Evolutionary conservation across 2,797 vertebrate genomes (phyloP).

Genomic region (Acanthiza pusilla): DNA sequence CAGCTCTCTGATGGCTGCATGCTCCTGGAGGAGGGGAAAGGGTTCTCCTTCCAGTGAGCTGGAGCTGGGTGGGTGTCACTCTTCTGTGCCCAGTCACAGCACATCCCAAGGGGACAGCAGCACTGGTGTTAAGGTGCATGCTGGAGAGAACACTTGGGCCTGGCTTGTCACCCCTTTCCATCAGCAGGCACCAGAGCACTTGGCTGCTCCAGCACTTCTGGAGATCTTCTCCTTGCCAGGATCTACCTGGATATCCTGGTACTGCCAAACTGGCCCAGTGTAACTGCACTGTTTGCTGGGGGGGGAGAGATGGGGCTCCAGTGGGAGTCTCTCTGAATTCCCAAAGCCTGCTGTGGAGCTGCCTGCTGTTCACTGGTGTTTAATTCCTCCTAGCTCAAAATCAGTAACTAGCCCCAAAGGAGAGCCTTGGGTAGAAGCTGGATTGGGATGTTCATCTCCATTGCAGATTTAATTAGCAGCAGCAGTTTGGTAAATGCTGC

Average conservation of each 20-base stretch:
- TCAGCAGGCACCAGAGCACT: not conserved
- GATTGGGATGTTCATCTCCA: not conserved
- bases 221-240: not conserved
- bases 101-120: not conserved
- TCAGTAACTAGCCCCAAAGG: not conserved
- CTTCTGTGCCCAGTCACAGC: not conserved
- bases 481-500: not conserved
- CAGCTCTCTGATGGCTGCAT: not conserved
- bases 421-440: not conserved
- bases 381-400: not conserved
- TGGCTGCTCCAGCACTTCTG: not conserved
- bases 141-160: rapidly evolving
- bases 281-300: not conserved
- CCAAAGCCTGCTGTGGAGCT: not conserved
- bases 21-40: not conserved
- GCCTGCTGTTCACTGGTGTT: not conserved
- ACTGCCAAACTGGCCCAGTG: not conserved
- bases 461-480: not conserved
- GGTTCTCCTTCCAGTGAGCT: not conserved
- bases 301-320: not conserved
- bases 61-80: not conserved
- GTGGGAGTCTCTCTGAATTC: not conserved
- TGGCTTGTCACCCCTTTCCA: not conserved
- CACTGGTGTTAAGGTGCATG: not conserved
- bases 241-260: not conserved